Evolutionary conservation across 2,113 vertebrate genomes (phyloP).

Genomic region (Canis aureus): DNA sequence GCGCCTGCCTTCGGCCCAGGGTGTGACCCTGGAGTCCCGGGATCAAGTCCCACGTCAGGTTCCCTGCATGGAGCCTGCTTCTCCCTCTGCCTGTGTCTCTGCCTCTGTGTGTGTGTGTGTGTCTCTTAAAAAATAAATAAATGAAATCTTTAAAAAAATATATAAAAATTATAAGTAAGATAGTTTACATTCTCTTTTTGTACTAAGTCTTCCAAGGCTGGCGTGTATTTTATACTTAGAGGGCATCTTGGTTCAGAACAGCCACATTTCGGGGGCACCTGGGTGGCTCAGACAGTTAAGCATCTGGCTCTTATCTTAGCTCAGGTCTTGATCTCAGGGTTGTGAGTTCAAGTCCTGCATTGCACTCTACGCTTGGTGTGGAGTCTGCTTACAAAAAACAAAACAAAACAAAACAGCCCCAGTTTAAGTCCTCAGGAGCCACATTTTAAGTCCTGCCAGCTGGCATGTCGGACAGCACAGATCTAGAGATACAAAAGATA

Average conservation of each 20-base stretch:
- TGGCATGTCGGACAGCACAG: not conserved
- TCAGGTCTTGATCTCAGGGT: not conserved
- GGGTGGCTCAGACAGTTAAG: not conserved
- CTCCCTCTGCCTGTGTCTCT: too few species aligned
- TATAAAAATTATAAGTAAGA: not conserved
- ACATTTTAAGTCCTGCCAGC: not conserved
- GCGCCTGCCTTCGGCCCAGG: too few species aligned
- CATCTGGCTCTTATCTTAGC: not conserved
- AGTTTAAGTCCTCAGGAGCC: not conserved
- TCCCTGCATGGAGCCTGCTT: too few species aligned
- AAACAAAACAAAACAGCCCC: not conserved
- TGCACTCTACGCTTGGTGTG: not conserved
- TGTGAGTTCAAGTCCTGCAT: not conserved
- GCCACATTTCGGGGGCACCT: not conserved
- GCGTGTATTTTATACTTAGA: not conserved
- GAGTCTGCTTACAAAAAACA: not conserved
- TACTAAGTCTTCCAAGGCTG: not conserved
- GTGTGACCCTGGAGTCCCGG: too few species aligned
- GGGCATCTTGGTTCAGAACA: fast-evolving
- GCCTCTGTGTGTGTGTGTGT: too few species aligned
- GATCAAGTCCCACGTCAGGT: too few species aligned
- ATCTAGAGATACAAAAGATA: not conserved
- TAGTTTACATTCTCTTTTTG: not conserved
- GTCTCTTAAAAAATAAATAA: too few species aligned
- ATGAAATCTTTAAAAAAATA: too few species aligned